Evolutionary conservation across 2,888 invertebrate species (phyloP).

Genomic region (Acrobasis repandana): DNA sequence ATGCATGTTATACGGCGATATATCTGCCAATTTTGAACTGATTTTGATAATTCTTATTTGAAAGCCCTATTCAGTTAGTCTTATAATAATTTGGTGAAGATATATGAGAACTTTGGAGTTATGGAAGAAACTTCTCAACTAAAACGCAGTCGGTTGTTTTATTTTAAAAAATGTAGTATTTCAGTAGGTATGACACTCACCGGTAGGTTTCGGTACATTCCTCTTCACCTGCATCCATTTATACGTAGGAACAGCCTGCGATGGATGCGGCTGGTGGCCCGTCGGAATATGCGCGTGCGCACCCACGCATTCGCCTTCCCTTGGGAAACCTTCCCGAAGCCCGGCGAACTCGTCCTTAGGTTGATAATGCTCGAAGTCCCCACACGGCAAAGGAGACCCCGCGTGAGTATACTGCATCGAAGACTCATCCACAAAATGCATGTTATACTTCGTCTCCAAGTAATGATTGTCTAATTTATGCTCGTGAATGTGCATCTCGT

Average conservation of each 20-base stretch:
- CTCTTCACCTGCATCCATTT: constrained; percentile 99
- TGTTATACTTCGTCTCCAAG: constrained; percentile 79
- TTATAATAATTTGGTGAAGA: no score
- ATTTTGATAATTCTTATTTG: no score
- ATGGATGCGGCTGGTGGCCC: constrained; percentile 65
- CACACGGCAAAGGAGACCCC: constrained; percentile 76
- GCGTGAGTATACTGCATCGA: constrained; percentile 68
- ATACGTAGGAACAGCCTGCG: constrained; percentile 92
- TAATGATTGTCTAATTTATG: constrained; percentile 76
- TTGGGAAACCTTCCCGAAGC: constrained; percentile 62
- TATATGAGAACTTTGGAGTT: no score
- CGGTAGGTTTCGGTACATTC: constrained; percentile 96
- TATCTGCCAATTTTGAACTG: no score
- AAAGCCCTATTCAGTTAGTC: no score
- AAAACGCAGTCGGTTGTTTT: no score
- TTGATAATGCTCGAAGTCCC: constrained; percentile 83
- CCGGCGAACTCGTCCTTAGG: constrained; percentile 85
- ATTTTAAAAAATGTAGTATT: no score
- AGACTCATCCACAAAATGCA: constrained; percentile 75
- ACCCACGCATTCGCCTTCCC: constrained; percentile 60
- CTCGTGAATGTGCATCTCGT: constrained; percentile 70
- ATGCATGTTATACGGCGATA: no score
- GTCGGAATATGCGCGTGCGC: constrained; percentile 59
- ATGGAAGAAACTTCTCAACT: no score
- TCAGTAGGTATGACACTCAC: constrained; percentile 78